Evolutionary conservation across 2,888 invertebrate genomes (phyloP).

Genomic region (Incurvaria masculella): DNA sequence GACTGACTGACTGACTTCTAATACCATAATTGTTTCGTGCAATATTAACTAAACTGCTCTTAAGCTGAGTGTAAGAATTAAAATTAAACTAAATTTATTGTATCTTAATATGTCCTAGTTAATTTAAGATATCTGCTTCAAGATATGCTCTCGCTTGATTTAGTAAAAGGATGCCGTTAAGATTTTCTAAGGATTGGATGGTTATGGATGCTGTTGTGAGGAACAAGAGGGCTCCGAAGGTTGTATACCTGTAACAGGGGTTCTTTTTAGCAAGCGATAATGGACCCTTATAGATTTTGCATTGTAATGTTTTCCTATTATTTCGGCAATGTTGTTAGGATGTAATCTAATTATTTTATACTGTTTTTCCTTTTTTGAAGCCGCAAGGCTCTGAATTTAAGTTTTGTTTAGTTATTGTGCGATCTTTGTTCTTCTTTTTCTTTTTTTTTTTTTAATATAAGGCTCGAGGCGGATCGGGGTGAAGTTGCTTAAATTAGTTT

Average conservation of each 20-base stretch:
- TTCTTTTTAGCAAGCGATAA: slow-evolving; percentile 10
- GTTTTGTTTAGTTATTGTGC: neutral
- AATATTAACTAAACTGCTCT: too few species aligned
- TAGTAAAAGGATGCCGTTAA: slow-evolving; percentile 1
- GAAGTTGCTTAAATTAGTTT: too few species aligned
- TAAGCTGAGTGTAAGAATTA: too few species aligned
- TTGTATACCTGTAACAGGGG: slow-evolving; percentile 11
- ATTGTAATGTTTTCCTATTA: slow-evolving; percentile 13
- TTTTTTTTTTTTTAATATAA: neutral
- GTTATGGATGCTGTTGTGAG: slow-evolving; percentile 4
- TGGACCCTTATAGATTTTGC: slow-evolving; percentile 13
- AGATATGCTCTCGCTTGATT: slow-evolving; percentile 2
- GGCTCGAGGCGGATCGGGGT: too few species aligned
- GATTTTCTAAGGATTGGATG: neutral
- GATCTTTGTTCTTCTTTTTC: neutral
- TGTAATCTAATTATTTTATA: slow-evolving; percentile 12
- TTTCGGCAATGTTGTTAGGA: slow-evolving; percentile 12
- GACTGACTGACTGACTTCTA: too few species aligned
- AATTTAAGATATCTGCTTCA: slow-evolving; percentile 3
- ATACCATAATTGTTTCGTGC: too few species aligned
- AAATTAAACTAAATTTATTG: too few species aligned
- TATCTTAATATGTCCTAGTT: too few species aligned
- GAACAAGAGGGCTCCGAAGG: slow-evolving; percentile 4
- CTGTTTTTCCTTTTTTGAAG: neutral
- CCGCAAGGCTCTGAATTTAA: neutral